A percentile compares a stretch with the other conserved stretches of the same genome.
Conservation (phyloP, 2,113 vertebrate species). For the Melanerpes formicivorus region DNA sequence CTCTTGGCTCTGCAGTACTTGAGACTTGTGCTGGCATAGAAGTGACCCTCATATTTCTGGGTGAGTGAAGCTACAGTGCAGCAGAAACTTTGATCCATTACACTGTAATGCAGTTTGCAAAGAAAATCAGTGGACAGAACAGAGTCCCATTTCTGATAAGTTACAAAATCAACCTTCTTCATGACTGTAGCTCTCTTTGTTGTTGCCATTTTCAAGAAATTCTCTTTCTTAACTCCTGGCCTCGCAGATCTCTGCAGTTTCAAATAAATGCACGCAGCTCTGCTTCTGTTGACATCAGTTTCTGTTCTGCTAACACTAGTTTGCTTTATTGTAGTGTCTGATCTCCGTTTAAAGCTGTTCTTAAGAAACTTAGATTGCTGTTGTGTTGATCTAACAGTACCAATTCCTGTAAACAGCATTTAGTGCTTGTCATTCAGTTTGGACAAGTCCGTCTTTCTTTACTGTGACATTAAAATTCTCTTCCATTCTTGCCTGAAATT, state of each 20-base stretch:
- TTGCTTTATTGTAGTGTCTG: neutral
- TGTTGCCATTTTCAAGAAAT: neutral
- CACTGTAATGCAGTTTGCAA: neutral
- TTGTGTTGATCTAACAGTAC: neutral
- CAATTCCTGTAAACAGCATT: neutral
- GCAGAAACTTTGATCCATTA: conserved; percentile 25
- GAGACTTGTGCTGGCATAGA: neutral
- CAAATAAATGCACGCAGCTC: neutral
- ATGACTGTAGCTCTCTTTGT: neutral
- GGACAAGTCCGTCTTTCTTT: neutral
- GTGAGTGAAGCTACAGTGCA: conserved; percentile 24
- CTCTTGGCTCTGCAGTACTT: neutral
- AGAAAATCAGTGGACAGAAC: neutral
- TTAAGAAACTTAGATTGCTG: neutral
- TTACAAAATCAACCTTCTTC: neutral
- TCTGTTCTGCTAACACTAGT: neutral
- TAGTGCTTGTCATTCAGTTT: neutral
- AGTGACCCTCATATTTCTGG: conserved; percentile 21
- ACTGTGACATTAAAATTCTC: neutral
- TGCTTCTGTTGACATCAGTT: neutral
- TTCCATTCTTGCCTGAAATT: neutral
- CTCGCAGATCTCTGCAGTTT: neutral
- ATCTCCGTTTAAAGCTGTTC: neutral
- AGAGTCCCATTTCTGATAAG: neutral
- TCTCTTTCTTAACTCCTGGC: neutral